A percentile compares a stretch with the other conserved stretches of the same genome.
Evolutionary conservation across 2,888 invertebrate species (phyloP).

Genomic region (Gryllus longicercus): DNA sequence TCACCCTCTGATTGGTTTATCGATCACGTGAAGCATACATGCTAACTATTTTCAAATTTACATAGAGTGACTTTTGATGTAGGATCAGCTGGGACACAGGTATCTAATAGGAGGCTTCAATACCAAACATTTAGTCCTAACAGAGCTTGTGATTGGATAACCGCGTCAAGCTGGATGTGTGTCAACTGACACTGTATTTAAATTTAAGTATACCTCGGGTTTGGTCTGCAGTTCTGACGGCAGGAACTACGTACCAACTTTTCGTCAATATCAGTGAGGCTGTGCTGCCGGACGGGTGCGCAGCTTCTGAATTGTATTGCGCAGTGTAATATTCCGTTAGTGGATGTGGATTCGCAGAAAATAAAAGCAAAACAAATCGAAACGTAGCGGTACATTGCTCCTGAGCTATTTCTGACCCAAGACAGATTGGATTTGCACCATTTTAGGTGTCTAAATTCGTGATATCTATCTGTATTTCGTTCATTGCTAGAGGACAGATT

Average conservation of each 20-base stretch:
- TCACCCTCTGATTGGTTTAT: constrained; percentile 28
- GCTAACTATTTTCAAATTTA: background rate
- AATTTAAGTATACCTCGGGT: background rate
- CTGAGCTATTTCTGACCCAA: background rate
- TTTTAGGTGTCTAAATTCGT: background rate
- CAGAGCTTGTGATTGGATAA: too few species aligned
- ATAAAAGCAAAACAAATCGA: background rate
- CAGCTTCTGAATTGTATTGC: background rate
- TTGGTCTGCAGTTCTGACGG: background rate
- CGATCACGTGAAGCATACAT: constrained; percentile 31
- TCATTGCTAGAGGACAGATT: too few species aligned
- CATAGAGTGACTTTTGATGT: too few species aligned
- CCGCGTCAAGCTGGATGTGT: too few species aligned
- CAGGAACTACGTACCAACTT: background rate
- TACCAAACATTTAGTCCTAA: too few species aligned
- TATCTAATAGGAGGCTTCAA: too few species aligned
- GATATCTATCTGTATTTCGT: background rate
- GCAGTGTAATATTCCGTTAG: background rate
- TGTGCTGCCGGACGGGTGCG: background rate
- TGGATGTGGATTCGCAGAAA: background rate
- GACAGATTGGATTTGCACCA: background rate
- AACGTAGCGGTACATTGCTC: background rate
- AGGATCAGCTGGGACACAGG: too few species aligned
- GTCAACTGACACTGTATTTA: too few species aligned
- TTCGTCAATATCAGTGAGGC: constrained; percentile 5